Evolutionary conservation across 2,888 invertebrate genomes (phyloP).

Genomic region (Margaritifera margaritifera): DNA sequence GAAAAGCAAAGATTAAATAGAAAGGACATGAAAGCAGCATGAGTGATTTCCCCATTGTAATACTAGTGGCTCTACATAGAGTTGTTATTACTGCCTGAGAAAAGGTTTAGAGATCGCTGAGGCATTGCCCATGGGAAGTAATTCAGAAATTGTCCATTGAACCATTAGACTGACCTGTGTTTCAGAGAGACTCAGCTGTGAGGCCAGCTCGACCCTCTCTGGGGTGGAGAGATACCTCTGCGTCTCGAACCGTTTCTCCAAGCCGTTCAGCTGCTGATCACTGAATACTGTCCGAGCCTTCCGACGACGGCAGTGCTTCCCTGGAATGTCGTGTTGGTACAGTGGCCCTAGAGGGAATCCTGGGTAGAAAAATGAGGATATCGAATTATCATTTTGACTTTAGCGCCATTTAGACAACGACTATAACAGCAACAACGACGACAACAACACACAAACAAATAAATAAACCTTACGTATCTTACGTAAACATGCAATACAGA

Average conservation of each 20-base stretch:
- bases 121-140: neutral
- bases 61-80: too few species aligned
- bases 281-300: slow-evolving; percentile 94
- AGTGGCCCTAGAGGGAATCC: slow-evolving; percentile 67
- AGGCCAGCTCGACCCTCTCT: slow-evolving; percentile 94
- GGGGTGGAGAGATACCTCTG: slow-evolving; percentile 97
- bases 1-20: too few species aligned
- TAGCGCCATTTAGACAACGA: neutral
- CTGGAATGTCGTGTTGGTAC: slow-evolving; percentile 77
- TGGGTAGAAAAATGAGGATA: slow-evolving; percentile 10
- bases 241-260: slow-evolving; percentile 95
- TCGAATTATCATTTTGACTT: neutral
- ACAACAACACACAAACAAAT: too few species aligned
- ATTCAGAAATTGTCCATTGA: neutral
- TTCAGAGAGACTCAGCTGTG: slow-evolving; percentile 92
- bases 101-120: too few species aligned
- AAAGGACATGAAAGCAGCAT: too few species aligned
- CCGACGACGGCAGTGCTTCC: slow-evolving; percentile 94
- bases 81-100: too few species aligned
- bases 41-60: too few species aligned
- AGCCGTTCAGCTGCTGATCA: slow-evolving; percentile 81
- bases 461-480: too few species aligned
- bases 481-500: too few species aligned
- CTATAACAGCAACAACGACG: too few species aligned
- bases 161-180: slow-evolving; percentile 78